Conservation (phyloP, 2,797 vertebrate genomes). For the Hypotaenidia okinawae region DNA sequence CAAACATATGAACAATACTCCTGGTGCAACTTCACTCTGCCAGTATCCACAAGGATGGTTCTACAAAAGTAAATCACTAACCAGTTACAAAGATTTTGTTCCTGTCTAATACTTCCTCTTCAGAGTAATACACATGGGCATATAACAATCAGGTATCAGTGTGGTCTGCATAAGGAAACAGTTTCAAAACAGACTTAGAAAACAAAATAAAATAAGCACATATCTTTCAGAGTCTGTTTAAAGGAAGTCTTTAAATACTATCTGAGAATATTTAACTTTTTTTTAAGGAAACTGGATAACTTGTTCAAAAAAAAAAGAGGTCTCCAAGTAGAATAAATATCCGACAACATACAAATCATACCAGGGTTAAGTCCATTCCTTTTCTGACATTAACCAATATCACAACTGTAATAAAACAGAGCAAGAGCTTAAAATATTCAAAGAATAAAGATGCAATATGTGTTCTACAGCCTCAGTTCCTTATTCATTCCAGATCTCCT, state of each 20-base stretch:
- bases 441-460: neutral
- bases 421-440: neutral
- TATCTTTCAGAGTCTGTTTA: neutral
- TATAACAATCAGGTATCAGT: neutral
- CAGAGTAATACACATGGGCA: neutral
- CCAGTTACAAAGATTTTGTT: neutral
- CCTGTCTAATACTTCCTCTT: neutral
- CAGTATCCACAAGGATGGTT: neutral
- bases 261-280: neutral
- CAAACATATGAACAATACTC: neutral
- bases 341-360: neutral
- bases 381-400: neutral
- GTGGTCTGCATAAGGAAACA: neutral
- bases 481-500: neutral
- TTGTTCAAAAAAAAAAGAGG: neutral
- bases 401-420: neutral
- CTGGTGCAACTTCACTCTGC: neutral
- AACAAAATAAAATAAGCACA: neutral
- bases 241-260: neutral
- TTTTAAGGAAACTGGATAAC: neutral
- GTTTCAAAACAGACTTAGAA: neutral
- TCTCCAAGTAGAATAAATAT: neutral
- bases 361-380: neutral
- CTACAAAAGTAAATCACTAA: neutral
- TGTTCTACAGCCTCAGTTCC: neutral